Conservation (phyloP, 2,113 vertebrate genomes). For the Equus przewalskii region DNA sequence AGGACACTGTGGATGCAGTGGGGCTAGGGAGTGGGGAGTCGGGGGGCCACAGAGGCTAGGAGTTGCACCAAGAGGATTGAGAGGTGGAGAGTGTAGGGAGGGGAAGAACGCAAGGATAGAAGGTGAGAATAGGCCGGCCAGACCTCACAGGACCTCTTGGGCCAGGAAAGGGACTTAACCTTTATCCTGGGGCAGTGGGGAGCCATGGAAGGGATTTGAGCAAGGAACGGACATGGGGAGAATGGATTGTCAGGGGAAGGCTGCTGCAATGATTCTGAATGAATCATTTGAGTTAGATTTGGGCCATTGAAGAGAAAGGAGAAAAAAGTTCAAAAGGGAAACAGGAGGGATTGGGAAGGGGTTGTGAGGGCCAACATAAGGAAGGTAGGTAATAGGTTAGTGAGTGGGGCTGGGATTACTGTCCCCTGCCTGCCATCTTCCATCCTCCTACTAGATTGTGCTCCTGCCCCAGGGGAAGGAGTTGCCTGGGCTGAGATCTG, state of each 20-base stretch:
- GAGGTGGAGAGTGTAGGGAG: not conserved
- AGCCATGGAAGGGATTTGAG: not conserved
- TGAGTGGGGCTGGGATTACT: not conserved
- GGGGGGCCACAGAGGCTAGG: not conserved
- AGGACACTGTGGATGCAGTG: not conserved
- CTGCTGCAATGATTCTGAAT: not conserved
- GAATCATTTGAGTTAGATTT: not conserved
- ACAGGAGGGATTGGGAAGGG: not conserved
- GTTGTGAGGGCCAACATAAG: not conserved
- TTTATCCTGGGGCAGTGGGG: not conserved
- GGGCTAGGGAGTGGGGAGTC: not conserved
- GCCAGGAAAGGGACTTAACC: not conserved
- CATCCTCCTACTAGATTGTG: conserved; percentile 85
- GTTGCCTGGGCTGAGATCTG: conserved; percentile 89
- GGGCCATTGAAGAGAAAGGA: not conserved
- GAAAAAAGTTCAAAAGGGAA: not conserved
- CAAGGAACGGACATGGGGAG: not conserved
- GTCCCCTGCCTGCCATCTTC: not conserved
- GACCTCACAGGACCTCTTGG: not conserved
- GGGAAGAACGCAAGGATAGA: not conserved
- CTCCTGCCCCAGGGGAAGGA: conserved; percentile 90
- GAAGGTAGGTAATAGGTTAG: not conserved
- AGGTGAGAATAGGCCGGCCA: not conserved
- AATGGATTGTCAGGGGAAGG: not conserved
- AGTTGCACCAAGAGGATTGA: not conserved